Percentiles rank a stretch among this genome's conserved stretches.
These are phyloP conservation scores for Pinctada fucata DNA, from an alignment of 2,888 invertebrate species.

Conservation along the genomic window DNA sequence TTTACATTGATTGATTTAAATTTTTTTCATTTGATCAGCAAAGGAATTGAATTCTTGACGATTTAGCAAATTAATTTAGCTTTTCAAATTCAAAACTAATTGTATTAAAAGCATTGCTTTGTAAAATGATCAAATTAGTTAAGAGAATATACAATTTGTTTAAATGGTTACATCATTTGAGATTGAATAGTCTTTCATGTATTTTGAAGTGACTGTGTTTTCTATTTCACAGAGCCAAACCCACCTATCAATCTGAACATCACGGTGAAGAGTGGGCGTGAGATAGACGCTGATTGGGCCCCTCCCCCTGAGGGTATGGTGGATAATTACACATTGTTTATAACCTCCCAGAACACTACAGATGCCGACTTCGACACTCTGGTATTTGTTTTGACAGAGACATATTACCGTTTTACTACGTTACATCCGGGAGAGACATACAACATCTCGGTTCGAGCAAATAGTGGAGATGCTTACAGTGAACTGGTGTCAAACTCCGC, in stretches of 20 bases:
- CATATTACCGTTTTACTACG: slow-evolving; percentile 43
- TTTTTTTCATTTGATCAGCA: too few species aligned
- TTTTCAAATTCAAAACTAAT: too few species aligned
- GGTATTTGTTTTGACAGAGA: slow-evolving; percentile 38
- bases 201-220: too few species aligned
- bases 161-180: too few species aligned
- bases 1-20: not conserved
- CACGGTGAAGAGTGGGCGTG: slow-evolving; percentile 44
- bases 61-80: too few species aligned
- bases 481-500: slow-evolving; percentile 33
- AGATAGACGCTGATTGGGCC: slow-evolving; percentile 53
- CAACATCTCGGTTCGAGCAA: slow-evolving; percentile 45
- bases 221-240: slow-evolving; percentile 44
- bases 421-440: slow-evolving; percentile 58
- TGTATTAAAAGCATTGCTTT: too few species aligned
- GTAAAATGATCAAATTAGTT: too few species aligned
- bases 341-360: slow-evolving; percentile 42
- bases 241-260: slow-evolving; percentile 49
- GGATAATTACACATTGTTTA: slow-evolving; percentile 55
- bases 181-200: too few species aligned
- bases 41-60: too few species aligned
- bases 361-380: slow-evolving; percentile 27
- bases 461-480: slow-evolving; percentile 45
- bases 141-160: too few species aligned
- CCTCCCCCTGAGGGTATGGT: slow-evolving; percentile 50